Evolutionary conservation across 2,113 vertebrate species (phyloP).

Genomic region (Heptranchias perlo): DNA sequence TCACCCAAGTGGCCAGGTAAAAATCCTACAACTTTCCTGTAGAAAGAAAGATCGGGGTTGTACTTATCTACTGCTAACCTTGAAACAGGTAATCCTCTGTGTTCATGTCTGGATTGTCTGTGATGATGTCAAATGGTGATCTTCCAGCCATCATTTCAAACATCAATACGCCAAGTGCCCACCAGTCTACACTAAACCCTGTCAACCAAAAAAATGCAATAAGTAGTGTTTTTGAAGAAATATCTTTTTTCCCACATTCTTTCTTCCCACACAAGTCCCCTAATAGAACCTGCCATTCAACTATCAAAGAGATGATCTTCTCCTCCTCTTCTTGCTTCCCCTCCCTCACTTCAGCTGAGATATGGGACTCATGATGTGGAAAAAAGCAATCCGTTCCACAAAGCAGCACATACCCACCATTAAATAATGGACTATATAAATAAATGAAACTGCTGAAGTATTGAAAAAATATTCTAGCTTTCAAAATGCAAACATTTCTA

Average conservation of each 20-base stretch:
- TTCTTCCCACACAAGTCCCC: neutral
- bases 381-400: neutral
- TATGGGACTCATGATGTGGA: neutral
- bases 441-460: neutral
- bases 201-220: neutral
- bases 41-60: neutral
- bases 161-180: constrained; percentile 95
- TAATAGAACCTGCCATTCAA: neutral
- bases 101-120: constrained; percentile 99
- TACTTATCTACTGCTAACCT: constrained; percentile 58
- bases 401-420: neutral
- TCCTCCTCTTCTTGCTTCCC: neutral
- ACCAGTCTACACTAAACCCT: constrained; percentile 99
- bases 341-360: neutral
- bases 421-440: neutral
- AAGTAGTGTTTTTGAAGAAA: neutral
- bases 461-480: neutral
- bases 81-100: constrained; percentile 99
- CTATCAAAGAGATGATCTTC: neutral
- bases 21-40: neutral
- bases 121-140: constrained; percentile 95
- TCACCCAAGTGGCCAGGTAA: neutral
- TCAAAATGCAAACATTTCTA: neutral
- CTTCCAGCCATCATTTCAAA: constrained; percentile 99
- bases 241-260: neutral